These are phyloP conservation scores for Argentina silus DNA, from an alignment of 2,797 vertebrate species.

Conservation along the genomic window DNA sequence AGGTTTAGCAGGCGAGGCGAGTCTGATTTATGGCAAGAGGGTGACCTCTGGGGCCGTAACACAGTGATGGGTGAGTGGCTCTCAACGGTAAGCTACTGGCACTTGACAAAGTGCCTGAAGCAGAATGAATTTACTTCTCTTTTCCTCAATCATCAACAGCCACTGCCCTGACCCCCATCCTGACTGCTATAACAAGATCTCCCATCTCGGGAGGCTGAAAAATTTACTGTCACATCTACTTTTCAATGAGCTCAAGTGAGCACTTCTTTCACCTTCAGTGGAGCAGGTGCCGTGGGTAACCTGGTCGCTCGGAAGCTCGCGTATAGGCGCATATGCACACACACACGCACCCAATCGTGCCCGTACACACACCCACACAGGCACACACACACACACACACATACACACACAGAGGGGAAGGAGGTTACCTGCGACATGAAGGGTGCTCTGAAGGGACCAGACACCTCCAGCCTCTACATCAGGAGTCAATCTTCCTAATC, in stretches of 20 bases:
- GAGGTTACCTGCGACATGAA: conserved; percentile 69
- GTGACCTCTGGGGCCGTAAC: conserved; percentile 98
- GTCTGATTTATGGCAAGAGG: conserved; percentile 90
- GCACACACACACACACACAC: conserved; percentile 13
- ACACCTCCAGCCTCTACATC: conserved; percentile 71
- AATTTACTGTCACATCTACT: conserved; percentile 98
- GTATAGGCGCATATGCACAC: not conserved
- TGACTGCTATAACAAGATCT: conserved; percentile 99
- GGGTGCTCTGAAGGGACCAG: conserved; percentile 65
- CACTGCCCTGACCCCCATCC: conserved; percentile 97
- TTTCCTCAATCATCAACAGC: conserved; percentile 99
- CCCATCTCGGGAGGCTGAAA: conserved; percentile 93
- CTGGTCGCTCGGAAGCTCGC: conserved; percentile 23
- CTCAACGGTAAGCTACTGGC: conserved; percentile 99
- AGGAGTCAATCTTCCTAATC: conserved; percentile 78
- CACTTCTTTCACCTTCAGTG: conserved; percentile 97
- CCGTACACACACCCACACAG: not conserved
- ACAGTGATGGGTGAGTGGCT: conserved; percentile 99
- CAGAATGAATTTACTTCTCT: conserved; percentile 99
- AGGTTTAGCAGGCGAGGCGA: conserved; percentile 78
- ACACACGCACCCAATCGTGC: not conserved
- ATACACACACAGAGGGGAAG: conserved; percentile 24
- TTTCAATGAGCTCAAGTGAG: conserved; percentile 95
- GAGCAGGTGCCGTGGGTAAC: conserved; percentile 66
- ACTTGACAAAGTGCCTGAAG: conserved; percentile 99